A percentile compares a stretch with the other conserved stretches of the same genome.
These are phyloP conservation scores for Spisula subtruncata DNA, from an alignment of 2,888 invertebrate species.

Conservation along the genomic window DNA sequence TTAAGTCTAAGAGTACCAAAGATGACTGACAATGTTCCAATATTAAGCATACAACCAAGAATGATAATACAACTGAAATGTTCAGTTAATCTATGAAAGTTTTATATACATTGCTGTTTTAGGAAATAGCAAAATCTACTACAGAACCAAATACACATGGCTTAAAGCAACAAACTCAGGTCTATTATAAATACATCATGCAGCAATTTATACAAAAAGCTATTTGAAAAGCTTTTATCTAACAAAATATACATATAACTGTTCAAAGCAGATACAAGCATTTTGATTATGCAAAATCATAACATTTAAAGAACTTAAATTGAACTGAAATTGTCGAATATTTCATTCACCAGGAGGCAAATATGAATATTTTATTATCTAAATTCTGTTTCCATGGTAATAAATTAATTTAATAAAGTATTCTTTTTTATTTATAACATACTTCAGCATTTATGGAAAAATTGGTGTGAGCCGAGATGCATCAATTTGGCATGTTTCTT, in stretches of 20 bases:
- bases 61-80: background rate
- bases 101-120: background rate
- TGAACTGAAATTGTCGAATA: too few species aligned
- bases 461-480: background rate
- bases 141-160: constrained; percentile 28
- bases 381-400: too few species aligned
- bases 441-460: too few species aligned
- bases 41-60: background rate
- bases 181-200: background rate
- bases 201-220: background rate
- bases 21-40: background rate
- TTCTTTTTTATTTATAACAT: too few species aligned
- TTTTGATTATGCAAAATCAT: background rate
- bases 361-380: too few species aligned
- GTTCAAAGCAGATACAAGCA: constrained; percentile 4
- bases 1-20: background rate
- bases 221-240: background rate
- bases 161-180: background rate
- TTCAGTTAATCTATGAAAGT: background rate
- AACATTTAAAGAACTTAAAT: background rate
- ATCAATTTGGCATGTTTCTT: background rate
- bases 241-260: constrained; percentile 4
- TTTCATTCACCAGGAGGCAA: too few species aligned
- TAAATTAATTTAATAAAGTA: too few species aligned
- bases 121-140: constrained; percentile 17